These are phyloP conservation scores for Lasioglossum pauxillum DNA, from an alignment of 2,888 invertebrate genomes.

Conservation along the genomic window DNA sequence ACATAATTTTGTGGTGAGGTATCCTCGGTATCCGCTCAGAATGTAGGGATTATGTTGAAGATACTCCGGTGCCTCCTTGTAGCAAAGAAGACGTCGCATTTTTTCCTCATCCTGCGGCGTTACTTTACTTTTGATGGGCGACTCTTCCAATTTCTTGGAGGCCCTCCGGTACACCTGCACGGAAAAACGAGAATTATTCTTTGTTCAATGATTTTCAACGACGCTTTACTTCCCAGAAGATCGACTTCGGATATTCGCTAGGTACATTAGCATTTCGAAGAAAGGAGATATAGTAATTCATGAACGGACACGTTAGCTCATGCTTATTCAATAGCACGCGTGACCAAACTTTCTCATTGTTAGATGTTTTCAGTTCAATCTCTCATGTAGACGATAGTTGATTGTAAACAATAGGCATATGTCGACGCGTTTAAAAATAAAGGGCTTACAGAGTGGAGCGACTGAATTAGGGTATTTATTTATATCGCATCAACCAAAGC, in stretches of 20 bases:
- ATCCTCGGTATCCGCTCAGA: constrained; percentile 93
- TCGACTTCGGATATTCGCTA: background rate
- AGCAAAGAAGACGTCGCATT: constrained; percentile 82
- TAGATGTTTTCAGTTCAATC: background rate
- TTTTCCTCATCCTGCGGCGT: constrained; percentile 78
- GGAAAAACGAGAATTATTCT: background rate
- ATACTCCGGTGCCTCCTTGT: constrained; percentile 91
- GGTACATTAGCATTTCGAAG: background rate
- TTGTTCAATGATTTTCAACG: background rate
- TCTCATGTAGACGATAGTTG: background rate
- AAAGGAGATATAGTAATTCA: background rate
- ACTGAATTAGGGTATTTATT: background rate
- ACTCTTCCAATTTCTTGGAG: constrained; percentile 66
- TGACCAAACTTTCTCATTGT: background rate
- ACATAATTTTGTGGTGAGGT: constrained; percentile 92
- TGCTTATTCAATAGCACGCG: background rate
- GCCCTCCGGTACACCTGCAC: constrained; percentile 27
- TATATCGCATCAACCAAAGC: background rate
- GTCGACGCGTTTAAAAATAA: background rate
- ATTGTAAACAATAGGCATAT: background rate
- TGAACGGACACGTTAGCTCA: background rate
- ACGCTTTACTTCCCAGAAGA: background rate
- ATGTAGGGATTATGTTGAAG: constrained; percentile 95
- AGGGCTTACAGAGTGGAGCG: background rate
- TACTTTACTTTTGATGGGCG: constrained; percentile 75